Conservation (phyloP, 2,797 vertebrate genomes). For the Pipistrellus kuhlii region DNA sequence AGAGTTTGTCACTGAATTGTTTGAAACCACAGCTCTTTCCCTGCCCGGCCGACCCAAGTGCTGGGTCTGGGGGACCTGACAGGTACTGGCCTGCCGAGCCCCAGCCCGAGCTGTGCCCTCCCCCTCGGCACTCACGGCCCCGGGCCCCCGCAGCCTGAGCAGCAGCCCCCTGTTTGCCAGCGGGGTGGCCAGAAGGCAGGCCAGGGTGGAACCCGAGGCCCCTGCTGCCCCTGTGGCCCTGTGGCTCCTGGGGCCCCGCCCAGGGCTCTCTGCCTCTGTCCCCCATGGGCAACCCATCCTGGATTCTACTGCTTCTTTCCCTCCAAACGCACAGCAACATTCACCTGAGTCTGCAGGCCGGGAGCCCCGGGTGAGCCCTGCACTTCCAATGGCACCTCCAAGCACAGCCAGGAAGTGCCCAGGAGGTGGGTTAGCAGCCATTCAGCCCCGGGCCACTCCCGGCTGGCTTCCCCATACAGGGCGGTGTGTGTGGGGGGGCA, state of each 20-base stretch:
- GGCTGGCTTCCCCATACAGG: fast-evolving
- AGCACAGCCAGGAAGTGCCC: neutral
- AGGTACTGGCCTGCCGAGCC: neutral
- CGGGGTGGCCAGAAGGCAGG: neutral
- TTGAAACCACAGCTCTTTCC: neutral
- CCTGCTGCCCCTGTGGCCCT: too few relatives aligned
- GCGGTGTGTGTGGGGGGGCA: neutral
- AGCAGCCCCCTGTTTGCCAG: too few relatives aligned
- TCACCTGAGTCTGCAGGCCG: neutral
- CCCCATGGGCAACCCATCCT: neutral
- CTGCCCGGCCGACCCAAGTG: neutral
- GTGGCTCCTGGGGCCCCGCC: neutral
- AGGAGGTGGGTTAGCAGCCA: neutral
- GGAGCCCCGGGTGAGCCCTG: neutral
- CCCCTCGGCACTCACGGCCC: fast-evolving
- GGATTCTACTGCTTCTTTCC: neutral
- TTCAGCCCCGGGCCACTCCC: neutral
- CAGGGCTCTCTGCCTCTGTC: neutral
- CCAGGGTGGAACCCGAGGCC: neutral
- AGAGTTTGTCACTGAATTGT: neutral
- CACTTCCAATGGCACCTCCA: conserved; percentile 38
- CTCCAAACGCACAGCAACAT: neutral
- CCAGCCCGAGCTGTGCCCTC: neutral
- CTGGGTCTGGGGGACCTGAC: neutral
- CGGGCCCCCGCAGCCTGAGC: neutral